Evolutionary conservation across 64 coral and sea anemone species (phyloP).

Genomic region (Actinia tenebrosa): DNA sequence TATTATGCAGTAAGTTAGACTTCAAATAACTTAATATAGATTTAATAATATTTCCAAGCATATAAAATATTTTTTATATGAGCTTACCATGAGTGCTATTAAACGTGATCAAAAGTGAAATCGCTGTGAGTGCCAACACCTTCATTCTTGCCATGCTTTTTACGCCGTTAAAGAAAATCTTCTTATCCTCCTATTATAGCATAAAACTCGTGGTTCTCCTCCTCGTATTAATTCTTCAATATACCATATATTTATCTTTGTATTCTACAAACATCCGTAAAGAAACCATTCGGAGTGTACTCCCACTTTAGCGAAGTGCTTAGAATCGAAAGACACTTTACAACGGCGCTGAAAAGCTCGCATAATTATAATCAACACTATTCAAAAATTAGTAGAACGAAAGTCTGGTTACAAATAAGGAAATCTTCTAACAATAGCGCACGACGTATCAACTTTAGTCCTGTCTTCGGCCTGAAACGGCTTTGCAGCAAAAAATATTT

Average conservation of each 20-base stretch:
- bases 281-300: not conserved
- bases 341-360: not conserved
- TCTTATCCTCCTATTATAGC: not conserved
- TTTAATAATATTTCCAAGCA: too few species aligned
- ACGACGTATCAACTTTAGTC: not conserved
- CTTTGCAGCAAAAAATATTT: not conserved
- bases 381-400: not conserved
- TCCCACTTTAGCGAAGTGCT: not conserved
- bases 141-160: not conserved
- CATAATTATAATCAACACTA: not conserved
- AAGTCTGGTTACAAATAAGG: constrained; percentile 19
- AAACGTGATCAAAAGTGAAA: not conserved
- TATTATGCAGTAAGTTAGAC: too few species aligned
- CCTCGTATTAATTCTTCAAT: not conserved
- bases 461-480: not conserved
- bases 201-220: not conserved
- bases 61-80: too few species aligned
- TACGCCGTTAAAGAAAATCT: not conserved
- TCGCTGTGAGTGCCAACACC: not conserved
- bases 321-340: not conserved
- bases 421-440: not conserved
- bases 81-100: not conserved
- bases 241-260: not conserved
- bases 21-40: too few species aligned
- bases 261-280: not conserved